Evolutionary conservation across 2,113 vertebrate species (phyloP).

Genomic region (Grantiella picta): DNA sequence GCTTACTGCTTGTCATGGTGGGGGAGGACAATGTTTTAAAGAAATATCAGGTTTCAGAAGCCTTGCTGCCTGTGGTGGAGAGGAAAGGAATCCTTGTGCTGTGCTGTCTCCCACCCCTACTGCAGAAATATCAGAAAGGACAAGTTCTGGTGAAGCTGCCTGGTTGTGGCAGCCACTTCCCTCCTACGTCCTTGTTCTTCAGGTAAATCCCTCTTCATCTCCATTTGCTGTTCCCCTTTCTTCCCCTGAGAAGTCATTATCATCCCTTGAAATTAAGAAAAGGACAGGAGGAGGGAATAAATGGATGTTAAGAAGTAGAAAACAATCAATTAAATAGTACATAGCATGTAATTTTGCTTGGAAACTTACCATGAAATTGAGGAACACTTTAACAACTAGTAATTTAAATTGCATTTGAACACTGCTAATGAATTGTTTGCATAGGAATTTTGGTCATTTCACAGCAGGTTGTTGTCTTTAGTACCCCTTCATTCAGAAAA

Average conservation of each 20-base stretch:
- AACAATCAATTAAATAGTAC: conserved; percentile 79
- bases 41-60: background rate
- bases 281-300: conserved; percentile 62
- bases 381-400: conserved; percentile 73
- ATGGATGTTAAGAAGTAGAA: conserved; percentile 77
- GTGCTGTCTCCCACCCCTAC: background rate
- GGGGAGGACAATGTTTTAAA: background rate
- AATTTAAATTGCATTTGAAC: conserved; percentile 77
- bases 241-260: conserved; percentile 57
- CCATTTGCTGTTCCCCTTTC: background rate
- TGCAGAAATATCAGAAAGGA: conserved; percentile 8
- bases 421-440: conserved; percentile 75
- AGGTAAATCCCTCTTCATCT: conserved; percentile 58
- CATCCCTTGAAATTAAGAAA: conserved; percentile 63
- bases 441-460: conserved; percentile 72
- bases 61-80: background rate
- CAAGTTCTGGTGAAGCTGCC: conserved; percentile 1
- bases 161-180: conserved; percentile 51
- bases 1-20: background rate
- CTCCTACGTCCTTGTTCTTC: conserved; percentile 51
- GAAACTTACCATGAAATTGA: conserved; percentile 77
- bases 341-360: conserved; percentile 76
- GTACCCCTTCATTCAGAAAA: conserved; percentile 52
- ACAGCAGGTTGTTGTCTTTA: conserved; percentile 58
- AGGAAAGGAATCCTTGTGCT: background rate